A percentile compares a stretch with the other conserved stretches of the same genome.
Evolutionary conservation across 2,797 vertebrate species (phyloP).

Genomic region (Discoglossus pictus): DNA sequence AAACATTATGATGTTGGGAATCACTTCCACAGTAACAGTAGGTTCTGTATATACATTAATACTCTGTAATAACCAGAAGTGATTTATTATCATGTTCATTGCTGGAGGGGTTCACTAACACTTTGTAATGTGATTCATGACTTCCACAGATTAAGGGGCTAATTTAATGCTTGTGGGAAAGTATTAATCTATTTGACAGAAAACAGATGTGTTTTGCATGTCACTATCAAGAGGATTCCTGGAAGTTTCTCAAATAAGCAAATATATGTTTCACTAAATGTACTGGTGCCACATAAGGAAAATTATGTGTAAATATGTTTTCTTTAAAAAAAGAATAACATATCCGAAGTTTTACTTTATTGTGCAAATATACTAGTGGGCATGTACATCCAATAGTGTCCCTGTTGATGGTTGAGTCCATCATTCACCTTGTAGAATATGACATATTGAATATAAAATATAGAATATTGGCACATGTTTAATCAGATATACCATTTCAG

Average conservation of each 20-base stretch:
- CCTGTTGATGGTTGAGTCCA: no score
- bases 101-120: slow-evolving; percentile 7
- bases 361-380: no score
- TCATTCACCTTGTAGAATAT: no score
- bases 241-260: slow-evolving; percentile 4
- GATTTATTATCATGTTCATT: slow-evolving; percentile 19
- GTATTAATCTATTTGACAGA: slow-evolving; percentile 18
- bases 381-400: no score
- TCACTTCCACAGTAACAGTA: no score
- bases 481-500: no score
- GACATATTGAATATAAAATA: no score
- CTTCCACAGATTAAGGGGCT: slow-evolving; percentile 25
- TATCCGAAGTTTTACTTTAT: background rate
- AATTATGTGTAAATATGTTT: no score
- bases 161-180: slow-evolving; percentile 39
- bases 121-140: slow-evolving; percentile 37
- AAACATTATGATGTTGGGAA: no score
- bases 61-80: background rate
- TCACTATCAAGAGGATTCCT: slow-evolving; percentile 10
- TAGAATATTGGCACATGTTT: no score
- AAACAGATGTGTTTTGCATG: slow-evolving; percentile 41
- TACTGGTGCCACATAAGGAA: background rate
- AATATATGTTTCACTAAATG: slow-evolving; percentile 17
- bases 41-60: no score
- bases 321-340: no score